A percentile compares a stretch with the other conserved stretches of the same genome.
These are phyloP conservation scores for Epinotia nisella DNA, from an alignment of 2,888 invertebrate species.

Conservation along the genomic window DNA sequence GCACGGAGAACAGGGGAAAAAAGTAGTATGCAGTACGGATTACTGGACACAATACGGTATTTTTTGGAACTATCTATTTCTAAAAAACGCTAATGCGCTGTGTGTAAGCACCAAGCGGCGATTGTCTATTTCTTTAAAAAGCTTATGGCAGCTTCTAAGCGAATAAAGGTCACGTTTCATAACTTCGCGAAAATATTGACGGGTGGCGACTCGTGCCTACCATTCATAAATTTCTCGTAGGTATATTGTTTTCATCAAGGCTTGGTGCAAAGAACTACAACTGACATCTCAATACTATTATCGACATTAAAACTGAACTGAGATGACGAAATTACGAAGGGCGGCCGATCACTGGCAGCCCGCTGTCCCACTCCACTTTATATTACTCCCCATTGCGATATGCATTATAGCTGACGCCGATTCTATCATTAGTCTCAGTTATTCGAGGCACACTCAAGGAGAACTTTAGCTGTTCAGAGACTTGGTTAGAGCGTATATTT, in stretches of 20 bases:
- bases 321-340: neutral
- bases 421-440: conserved; percentile 2
- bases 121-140: neutral
- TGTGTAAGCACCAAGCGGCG: neutral
- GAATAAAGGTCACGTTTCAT: neutral
- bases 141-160: neutral
- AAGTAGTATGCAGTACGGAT: neutral
- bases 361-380: conserved; percentile 1
- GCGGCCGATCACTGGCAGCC: neutral
- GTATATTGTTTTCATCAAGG: neutral
- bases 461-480: conserved; percentile 9
- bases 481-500: neutral
- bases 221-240: neutral
- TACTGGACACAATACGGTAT: neutral
- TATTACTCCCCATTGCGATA: neutral
- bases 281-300: neutral
- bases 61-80: neutral
- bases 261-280: neutral
- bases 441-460: neutral
- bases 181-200: neutral
- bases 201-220: neutral
- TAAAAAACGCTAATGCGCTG: neutral
- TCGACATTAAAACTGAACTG: neutral
- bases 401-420: neutral
- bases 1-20: neutral